Evolutionary conservation across 2,888 invertebrate species (phyloP).

Genomic region (Pandemis cinnamomeana): DNA sequence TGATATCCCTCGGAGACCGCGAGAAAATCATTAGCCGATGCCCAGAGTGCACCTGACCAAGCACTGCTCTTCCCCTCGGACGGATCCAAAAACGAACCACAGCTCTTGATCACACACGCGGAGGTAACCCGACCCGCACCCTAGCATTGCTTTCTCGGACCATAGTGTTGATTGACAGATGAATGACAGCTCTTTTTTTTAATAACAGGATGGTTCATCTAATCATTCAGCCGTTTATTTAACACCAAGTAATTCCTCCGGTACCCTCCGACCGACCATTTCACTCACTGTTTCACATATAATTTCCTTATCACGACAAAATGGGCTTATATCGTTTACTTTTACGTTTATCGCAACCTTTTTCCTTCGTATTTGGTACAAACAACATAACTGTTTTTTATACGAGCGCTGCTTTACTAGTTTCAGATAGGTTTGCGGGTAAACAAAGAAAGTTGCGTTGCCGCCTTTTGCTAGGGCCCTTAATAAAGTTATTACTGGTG

Average conservation of each 20-base stretch:
- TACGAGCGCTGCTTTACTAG: conserved; percentile 25
- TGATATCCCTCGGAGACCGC: too few species aligned
- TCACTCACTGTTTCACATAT: conserved; percentile 21
- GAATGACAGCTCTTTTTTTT: too few species aligned
- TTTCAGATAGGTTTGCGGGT: conserved; percentile 31
- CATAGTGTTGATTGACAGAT: too few species aligned
- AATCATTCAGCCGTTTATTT: not conserved
- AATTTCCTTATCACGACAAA: conserved; percentile 27
- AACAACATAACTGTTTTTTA: conserved; percentile 32
- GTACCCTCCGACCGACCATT: conserved; percentile 1
- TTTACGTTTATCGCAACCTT: conserved; percentile 27
- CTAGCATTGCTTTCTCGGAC: too few species aligned
- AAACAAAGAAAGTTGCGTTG: conserved; percentile 30
- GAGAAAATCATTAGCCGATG: too few species aligned
- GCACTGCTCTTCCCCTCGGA: too few species aligned
- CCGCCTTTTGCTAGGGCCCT: conserved; percentile 7
- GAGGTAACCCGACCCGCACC: too few species aligned
- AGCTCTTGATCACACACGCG: too few species aligned
- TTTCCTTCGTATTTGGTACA: conserved; percentile 29
- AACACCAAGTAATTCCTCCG: not conserved
- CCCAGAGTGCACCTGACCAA: too few species aligned
- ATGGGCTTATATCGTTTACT: conserved; percentile 28
- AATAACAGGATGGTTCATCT: too few species aligned
- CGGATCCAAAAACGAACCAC: too few species aligned
- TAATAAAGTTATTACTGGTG: conserved; percentile 7